Base-by-base conservation (phyloP, 2,888 invertebrate species). In the Parnassius apollo region DNA sequence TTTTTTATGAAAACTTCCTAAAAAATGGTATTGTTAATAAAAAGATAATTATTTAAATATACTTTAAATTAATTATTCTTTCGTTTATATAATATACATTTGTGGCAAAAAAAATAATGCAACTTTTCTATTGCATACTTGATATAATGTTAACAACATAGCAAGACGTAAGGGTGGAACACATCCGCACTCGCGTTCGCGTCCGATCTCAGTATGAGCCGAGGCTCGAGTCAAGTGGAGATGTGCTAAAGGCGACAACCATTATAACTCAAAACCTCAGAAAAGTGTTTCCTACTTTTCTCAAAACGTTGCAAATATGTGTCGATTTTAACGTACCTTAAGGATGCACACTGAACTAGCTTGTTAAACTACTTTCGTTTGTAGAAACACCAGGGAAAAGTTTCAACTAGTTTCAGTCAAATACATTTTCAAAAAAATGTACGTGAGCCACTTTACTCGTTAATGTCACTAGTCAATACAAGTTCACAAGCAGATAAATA, bases 301-400 rank as follows among this genome's bases (percentile, higher is more conserved):
- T 62, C 63, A 61, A 71, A 72, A 72, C 68, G 69, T 68, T 65
- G 69, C 66, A 70, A 73, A 71, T 74, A 71, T 67, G 62, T 68
- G 70, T 68, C 73, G 72, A 75, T 73, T 64, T 69, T 62, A 68
- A 69, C 65, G 60, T 64, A 68, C 66, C 67, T 69, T 69, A 67
- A 68, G 68, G 64, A 67, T 69, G 68, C 65, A 63, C 61, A 67
- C 63, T 67, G 62, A 58, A 65, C 55, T 44, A 50, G 61, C 11
- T 49, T 52, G 52, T n/a, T 9, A n/a, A 11, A 22, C 56, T 12
- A 44, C 25, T 25, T 46, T 35, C 56, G 9, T 12, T 45, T n/a
- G 35, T 2, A 49, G 3, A 57, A 49, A 57, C 10, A 49, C 18
- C 13, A 56, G 1, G 9, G 12, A 46, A 25, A 56, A 57, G 57